These are phyloP conservation scores for Agrochola lychnidis DNA, from an alignment of 2,888 invertebrate species.

Conservation along the genomic window DNA sequence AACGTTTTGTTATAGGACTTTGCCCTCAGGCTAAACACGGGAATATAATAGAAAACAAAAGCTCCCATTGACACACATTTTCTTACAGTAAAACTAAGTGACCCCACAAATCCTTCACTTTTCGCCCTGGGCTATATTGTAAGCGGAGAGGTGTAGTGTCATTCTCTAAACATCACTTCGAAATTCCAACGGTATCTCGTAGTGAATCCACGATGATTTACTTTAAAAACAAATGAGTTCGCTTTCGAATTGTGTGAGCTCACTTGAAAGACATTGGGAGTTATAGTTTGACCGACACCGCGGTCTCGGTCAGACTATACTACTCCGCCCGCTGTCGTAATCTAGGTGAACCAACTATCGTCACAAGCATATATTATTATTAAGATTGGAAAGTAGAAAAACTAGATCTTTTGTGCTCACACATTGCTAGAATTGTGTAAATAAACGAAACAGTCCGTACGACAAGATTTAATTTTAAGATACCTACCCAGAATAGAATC, in stretches of 20 bases:
- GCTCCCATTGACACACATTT: slow-evolving; percentile 58
- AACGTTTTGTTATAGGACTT: slow-evolving; percentile 41
- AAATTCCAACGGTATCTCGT: background rate
- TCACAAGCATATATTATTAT: background rate
- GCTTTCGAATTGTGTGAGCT: background rate
- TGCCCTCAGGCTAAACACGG: slow-evolving; percentile 12
- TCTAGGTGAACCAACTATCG: background rate
- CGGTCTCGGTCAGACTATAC: too few relatives aligned
- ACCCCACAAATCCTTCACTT: slow-evolving; percentile 46
- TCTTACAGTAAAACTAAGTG: slow-evolving; percentile 50
- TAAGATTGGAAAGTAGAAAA: background rate
- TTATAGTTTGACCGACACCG: too few relatives aligned
- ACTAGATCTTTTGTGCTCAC: background rate
- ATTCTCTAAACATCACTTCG: background rate
- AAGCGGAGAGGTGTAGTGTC: background rate
- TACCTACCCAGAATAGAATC: background rate
- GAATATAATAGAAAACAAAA: slow-evolving; percentile 55
- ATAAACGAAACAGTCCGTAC: background rate
- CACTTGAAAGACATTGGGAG: background rate
- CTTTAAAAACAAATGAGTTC: background rate
- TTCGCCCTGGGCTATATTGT: background rate
- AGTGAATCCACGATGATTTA: background rate
- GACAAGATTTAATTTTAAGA: background rate
- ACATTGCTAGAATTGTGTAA: background rate
- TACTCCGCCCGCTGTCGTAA: background rate